Conservation (phyloP, 2,797 vertebrate species). For the Zenarchopterus dispar region DNA sequence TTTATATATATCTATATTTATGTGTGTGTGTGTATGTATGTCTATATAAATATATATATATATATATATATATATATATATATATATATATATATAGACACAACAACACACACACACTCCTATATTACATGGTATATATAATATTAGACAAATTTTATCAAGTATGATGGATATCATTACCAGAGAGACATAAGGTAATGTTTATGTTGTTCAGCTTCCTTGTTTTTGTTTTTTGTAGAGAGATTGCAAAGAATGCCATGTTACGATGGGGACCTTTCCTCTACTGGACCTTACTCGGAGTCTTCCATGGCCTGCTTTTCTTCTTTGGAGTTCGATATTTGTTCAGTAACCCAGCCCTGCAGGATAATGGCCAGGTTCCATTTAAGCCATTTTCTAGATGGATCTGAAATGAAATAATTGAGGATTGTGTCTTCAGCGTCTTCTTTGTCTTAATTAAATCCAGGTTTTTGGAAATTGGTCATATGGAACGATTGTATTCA, state of each 20-base stretch:
- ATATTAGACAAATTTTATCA: too few relatives aligned
- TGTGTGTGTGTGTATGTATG: too few relatives aligned
- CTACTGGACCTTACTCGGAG: conserved; percentile 93
- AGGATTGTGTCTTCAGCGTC: background rate
- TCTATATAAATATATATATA: too few relatives aligned
- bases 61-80: too few relatives aligned
- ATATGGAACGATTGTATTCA: conserved; percentile 96
- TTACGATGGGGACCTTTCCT: conserved; percentile 92
- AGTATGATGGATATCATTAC: background rate
- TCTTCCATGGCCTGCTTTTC: conserved; percentile 94
- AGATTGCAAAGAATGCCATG: conserved; percentile 94
- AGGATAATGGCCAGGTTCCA: conserved; percentile 93
- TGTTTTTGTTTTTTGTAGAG: conserved; percentile 71
- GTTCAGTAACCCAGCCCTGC: conserved; percentile 90
- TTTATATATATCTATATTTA: too few relatives aligned
- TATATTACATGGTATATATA: too few relatives aligned
- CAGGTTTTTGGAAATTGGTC: conserved; percentile 98
- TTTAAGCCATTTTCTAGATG: conserved; percentile 17
- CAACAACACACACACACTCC: too few relatives aligned
- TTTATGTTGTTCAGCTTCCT: background rate
- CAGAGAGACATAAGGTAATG: background rate
- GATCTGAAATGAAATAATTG: background rate
- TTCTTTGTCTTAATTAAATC: conserved; percentile 36
- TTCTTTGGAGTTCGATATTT: conserved; percentile 94
- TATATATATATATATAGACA: too few relatives aligned